Percentiles rank a stretch among this genome's conserved stretches.
These are phyloP conservation scores for Drosophila yooni DNA, from an alignment of 2,888 invertebrate species.

Conservation along the genomic window DNA sequence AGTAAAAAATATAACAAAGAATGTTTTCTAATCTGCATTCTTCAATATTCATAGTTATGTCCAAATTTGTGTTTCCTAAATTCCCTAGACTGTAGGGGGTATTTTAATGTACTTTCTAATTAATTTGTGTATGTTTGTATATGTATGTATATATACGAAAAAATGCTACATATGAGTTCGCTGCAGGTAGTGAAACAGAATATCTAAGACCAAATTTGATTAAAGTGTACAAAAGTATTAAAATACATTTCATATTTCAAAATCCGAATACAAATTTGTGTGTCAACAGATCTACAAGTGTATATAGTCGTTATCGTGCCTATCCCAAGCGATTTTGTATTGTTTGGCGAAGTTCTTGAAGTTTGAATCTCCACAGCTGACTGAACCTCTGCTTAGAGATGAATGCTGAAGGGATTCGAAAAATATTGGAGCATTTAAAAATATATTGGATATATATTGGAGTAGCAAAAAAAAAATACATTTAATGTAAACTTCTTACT, in stretches of 20 bases:
- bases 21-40: neutral
- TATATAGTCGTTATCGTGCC: neutral
- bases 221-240: neutral
- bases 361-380: neutral
- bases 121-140: no score
- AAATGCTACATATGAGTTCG: neutral
- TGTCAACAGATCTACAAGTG: neutral
- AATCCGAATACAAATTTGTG: neutral
- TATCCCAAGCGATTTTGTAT: neutral
- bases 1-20: neutral
- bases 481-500: no score
- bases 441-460: neutral
- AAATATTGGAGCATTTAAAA: no score
- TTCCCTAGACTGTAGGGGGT: neutral
- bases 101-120: neutral
- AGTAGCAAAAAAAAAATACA: no score
- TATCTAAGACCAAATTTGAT: neutral
- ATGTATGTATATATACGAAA: no score
- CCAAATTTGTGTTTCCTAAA: neutral
- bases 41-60: neutral
- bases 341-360: neutral
- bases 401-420: neutral
- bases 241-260: neutral
- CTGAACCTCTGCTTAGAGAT: neutral
- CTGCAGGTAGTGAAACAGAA: neutral